Conservation (phyloP, 1,140 invertebrate species). For the Drosophila fuyamai region DNA sequence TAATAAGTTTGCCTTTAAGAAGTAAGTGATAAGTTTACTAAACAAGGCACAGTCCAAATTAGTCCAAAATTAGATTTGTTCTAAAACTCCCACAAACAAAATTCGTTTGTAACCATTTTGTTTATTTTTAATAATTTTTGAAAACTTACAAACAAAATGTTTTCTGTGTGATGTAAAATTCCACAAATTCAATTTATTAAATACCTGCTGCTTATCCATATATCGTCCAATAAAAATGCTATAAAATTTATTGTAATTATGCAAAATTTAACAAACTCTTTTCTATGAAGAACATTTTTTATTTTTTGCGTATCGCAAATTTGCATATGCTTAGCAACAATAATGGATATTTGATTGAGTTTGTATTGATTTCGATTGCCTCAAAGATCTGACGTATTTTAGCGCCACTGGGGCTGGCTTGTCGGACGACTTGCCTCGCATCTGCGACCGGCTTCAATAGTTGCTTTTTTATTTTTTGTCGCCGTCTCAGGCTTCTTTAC, state of each 20-base stretch:
- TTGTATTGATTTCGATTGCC: conserved; percentile 45
- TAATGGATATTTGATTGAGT: conserved; percentile 59
- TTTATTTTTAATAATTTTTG: too few species aligned
- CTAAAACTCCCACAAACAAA: too few species aligned
- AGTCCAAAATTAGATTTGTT: too few species aligned
- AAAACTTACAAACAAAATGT: too few species aligned
- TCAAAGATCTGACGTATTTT: conserved; percentile 46
- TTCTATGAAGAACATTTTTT: conserved; percentile 2
- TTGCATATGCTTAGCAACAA: conserved; percentile 54
- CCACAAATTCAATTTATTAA: conserved; percentile 17
- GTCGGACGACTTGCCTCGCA: conserved; percentile 34
- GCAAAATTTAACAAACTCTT: conserved; percentile 18
- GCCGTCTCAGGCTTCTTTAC: conserved; percentile 60
- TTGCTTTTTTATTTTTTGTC: conserved; percentile 39
- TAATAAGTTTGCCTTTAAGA: not conserved
- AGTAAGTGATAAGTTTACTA: too few species aligned
- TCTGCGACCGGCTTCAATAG: conserved; percentile 65
- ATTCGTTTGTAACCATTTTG: not conserved
- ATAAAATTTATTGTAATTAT: conserved; percentile 43
- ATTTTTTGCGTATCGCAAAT: conserved; percentile 39
- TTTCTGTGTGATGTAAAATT: conserved; percentile 4
- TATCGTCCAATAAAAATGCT: conserved; percentile 12
- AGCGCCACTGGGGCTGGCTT: conserved; percentile 52
- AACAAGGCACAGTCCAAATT: too few species aligned
- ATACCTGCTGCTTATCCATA: conserved; percentile 20